Evolutionary conservation across 37 sponge, comb jelly and placozoan genomes (phyloP), one percentile per base, ranked within the genome.

Genomic region (Beroe forskalii): DNA sequence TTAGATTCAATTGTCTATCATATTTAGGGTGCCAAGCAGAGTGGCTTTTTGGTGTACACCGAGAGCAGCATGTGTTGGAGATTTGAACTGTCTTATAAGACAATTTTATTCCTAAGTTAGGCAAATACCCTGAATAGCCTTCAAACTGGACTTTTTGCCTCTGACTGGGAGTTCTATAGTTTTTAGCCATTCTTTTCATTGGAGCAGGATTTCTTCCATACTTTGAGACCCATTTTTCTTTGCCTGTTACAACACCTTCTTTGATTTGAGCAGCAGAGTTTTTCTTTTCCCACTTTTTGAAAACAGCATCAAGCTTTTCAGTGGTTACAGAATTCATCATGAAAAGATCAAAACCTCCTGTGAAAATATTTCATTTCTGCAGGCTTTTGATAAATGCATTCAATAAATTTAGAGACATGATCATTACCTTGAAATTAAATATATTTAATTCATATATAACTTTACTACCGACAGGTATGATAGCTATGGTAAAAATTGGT

Each of bases 211-310:
- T 69, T 14, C 38, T 69, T 32, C 72, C 72, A 69, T 69, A 69
- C 17, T 69, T 69, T 36, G 72, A 69, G 3, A 69, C 32, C 72
- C 72, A 69, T 33, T 69, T 69, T 0, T 69, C 72, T 36, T 69
- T 69, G 4, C 72, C 72, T 36, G 72, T 32, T 1, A 69, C 32
- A 14, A 32, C 72, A 17, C 19, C 1, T 35, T 69, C 72, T 35
- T 33, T 69, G 32, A 33, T 33, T 33, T 69, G 72, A 33, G 72
- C 72, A 33, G 72, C 4, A 9, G 19, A 32, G 8, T 17, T 35
- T 69, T 69, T 69, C 38, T 69, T 69, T 37, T 69, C 72, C 72
- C 72, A 69, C 32, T 69, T 69, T 17, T 69, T 69, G 72, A 69
- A 69, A 19, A 69, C 72, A 33, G 72, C 72, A 69, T 69, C 72